Percentiles rank a stretch among this genome's conserved stretches.
These are phyloP conservation scores for Eupelmus urozonus DNA, from an alignment of 2,888 invertebrate species.

Conservation along the genomic window DNA sequence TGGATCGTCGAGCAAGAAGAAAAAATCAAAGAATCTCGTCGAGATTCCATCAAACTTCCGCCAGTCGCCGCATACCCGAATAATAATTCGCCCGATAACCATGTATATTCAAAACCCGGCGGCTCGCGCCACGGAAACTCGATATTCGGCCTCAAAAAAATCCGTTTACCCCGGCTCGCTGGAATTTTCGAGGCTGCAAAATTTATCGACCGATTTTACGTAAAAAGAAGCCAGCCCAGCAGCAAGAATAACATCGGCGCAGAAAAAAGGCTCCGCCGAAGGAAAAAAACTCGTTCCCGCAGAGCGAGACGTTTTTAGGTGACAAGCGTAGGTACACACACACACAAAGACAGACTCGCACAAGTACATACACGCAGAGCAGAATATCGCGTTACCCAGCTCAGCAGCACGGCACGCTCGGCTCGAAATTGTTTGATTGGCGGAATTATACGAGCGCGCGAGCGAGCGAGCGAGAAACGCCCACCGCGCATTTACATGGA, in stretches of 20 bases:
- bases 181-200: slow-evolving; percentile 30
- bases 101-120: slow-evolving; percentile 23
- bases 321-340: background rate
- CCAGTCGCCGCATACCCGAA: background rate
- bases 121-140: slow-evolving; percentile 7
- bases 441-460: slow-evolving; percentile 50
- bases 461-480: too few species aligned
- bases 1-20: too few species aligned
- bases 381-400: slow-evolving; percentile 33
- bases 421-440: slow-evolving; percentile 60
- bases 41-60: background rate
- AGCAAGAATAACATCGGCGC: too few species aligned
- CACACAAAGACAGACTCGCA: background rate
- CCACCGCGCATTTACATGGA: slow-evolving; percentile 41
- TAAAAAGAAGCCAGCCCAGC: too few species aligned
- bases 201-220: slow-evolving; percentile 24
- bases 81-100: slow-evolving; percentile 20
- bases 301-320: slow-evolving; percentile 5
- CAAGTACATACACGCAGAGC: too few species aligned
- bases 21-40: background rate
- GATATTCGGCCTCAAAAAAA: slow-evolving; percentile 34
- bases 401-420: slow-evolving; percentile 31
- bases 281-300: background rate
- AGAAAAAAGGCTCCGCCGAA: too few species aligned
- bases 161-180: slow-evolving; percentile 8